Conservation (phyloP, 2,113 vertebrate genomes). For the Lampris incognitus region DNA sequence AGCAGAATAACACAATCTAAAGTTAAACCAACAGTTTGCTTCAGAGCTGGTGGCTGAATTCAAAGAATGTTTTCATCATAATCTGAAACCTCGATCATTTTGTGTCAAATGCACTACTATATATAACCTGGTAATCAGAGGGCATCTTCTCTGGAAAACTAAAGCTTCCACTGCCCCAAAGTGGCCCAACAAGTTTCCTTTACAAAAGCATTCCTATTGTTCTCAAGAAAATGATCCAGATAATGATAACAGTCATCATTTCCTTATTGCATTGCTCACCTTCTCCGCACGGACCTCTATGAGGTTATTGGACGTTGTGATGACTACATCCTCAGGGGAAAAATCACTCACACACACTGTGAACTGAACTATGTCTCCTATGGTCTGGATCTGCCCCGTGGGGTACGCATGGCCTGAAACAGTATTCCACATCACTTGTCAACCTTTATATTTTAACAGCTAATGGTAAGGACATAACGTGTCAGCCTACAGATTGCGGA, state of each 20-base stretch:
- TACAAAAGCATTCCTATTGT: too few relatives aligned
- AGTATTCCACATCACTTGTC: constrained; percentile 10
- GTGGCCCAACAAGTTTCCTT: too few relatives aligned
- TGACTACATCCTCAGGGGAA: constrained; percentile 89
- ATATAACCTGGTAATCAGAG: too few relatives aligned
- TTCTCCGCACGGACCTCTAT: constrained; percentile 92
- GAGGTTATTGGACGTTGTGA: constrained; percentile 91
- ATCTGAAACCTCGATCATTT: too few relatives aligned
- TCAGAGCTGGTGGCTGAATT: too few relatives aligned
- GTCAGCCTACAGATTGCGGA: neutral
- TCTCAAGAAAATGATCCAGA: neutral
- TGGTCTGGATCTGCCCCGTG: constrained; percentile 82
- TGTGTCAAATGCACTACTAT: too few relatives aligned
- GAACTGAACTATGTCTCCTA: constrained; percentile 90
- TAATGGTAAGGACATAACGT: too few relatives aligned
- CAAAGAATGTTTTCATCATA: too few relatives aligned
- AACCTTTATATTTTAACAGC: neutral
- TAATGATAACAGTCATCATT: neutral
- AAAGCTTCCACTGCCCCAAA: too few relatives aligned
- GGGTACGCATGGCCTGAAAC: constrained; percentile 30
- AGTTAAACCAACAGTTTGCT: too few relatives aligned
- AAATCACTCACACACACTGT: constrained; percentile 90
- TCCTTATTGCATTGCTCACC: constrained; percentile 75
- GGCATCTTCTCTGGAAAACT: too few relatives aligned
- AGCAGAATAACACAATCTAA: too few relatives aligned